A percentile compares a stretch with the other conserved stretches of the same genome.
Evolutionary conservation across 1,140 invertebrate species (phyloP).

Genomic region (Battus philenor): DNA sequence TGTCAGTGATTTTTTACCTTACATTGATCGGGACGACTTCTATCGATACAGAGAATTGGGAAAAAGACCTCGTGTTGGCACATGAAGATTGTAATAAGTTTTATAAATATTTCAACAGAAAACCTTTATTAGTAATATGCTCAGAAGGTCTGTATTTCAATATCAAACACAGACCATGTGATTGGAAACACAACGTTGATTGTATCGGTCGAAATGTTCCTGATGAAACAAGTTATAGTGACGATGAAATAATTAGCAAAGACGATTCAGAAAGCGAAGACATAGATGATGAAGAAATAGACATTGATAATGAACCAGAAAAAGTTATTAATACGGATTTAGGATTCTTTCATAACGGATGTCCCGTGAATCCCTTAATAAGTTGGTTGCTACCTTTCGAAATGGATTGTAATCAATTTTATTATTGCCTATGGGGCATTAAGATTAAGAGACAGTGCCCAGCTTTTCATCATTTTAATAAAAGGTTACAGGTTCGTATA

Average conservation of each 20-base stretch:
- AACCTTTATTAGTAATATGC: constrained; percentile 67
- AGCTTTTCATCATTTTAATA: constrained; percentile 11
- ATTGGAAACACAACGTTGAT: constrained; percentile 70
- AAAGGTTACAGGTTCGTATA: constrained; percentile 5
- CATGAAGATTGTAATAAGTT: constrained; percentile 77
- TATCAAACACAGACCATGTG: constrained; percentile 69
- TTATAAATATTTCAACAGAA: constrained; percentile 75
- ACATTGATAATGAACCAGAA: neutral
- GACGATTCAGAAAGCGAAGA: constrained; percentile 2
- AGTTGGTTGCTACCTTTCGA: constrained; percentile 70
- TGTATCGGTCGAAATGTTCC: constrained; percentile 55
- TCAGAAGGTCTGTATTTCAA: constrained; percentile 76
- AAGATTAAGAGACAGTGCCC: constrained; percentile 7
- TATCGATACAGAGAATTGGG: too few relatives aligned
- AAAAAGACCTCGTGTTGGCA: constrained; percentile 45
- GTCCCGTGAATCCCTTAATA: constrained; percentile 41
- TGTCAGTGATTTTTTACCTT: neutral
- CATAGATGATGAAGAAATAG: neutral
- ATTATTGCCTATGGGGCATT: constrained; percentile 1
- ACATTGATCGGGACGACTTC: too few relatives aligned
- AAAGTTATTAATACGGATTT: constrained; percentile 9
- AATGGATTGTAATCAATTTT: constrained; percentile 58
- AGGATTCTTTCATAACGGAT: constrained; percentile 45
- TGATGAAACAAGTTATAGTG: neutral
- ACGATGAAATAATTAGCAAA: constrained; percentile 5